Evolutionary conservation across 2,113 vertebrate genomes (phyloP).

Genomic region (Narcine bancroftii): DNA sequence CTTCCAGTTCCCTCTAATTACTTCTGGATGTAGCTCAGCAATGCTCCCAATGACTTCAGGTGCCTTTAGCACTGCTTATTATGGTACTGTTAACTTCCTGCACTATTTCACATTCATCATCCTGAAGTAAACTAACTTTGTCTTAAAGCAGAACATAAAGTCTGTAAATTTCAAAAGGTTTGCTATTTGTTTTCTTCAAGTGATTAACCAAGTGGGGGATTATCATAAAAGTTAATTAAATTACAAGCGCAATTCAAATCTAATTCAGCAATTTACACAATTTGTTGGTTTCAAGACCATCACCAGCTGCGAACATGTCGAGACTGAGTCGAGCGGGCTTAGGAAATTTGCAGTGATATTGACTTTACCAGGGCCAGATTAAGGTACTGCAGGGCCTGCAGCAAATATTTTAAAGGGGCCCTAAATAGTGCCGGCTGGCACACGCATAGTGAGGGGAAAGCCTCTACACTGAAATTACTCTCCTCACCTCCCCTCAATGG

Average conservation of each 20-base stretch:
- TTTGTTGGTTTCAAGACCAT: not conserved
- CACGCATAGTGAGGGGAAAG: too few species aligned
- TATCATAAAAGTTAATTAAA: slow-evolving; percentile 28
- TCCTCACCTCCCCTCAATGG: too few species aligned
- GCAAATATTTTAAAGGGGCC: too few species aligned
- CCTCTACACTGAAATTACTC: too few species aligned
- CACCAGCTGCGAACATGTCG: not conserved
- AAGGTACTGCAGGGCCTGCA: too few species aligned
- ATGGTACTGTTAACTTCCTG: not conserved
- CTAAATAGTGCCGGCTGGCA: too few species aligned
- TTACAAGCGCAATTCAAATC: slow-evolving; percentile 13
- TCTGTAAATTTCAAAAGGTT: slow-evolving; percentile 23
- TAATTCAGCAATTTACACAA: slow-evolving; percentile 33
- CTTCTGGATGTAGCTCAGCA: slow-evolving; percentile 25
- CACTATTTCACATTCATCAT: slow-evolving; percentile 25
- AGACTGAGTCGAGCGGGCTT: not conserved
- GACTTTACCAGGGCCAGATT: not conserved
- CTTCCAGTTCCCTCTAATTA: slow-evolving; percentile 18
- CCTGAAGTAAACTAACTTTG: slow-evolving; percentile 7
- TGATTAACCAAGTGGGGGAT: not conserved
- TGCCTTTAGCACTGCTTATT: not conserved
- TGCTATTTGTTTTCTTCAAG: slow-evolving; percentile 33
- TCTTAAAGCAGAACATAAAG: slow-evolving; percentile 28
- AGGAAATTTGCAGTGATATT: not conserved
- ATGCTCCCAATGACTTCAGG: not conserved